Evolutionary conservation across 2,888 invertebrate genomes (phyloP), one percentile per base, ranked within the genome.

Genomic region (Lagria hirta): DNA sequence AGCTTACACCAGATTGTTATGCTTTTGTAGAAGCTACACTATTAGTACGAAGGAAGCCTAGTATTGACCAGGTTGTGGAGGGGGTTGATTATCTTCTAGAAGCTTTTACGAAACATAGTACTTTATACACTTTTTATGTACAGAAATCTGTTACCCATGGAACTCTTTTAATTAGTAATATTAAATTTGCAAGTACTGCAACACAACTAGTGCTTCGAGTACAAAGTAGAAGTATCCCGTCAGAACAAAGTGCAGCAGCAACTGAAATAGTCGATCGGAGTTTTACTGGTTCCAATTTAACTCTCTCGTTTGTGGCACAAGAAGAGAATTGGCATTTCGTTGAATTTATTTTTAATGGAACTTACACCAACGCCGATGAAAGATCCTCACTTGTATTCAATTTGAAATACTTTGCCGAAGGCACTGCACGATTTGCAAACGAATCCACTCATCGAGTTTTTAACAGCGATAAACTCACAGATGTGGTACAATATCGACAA

Each of bases 321-420:
- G 79, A 81, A 8, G 75, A 71, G 49, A 65, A 75, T 2, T 82
- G 80, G 80, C 82, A 83, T 65, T 83, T 80, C 57, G 70, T 82
- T 3, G 65, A 70, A 20, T 61, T 77, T 22, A 57, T 60, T 48
- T 74, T 60, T 17, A 41, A 37, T 13, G 43, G 49, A 13, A 17
- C 26, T 7, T 17, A 27, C 23, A 49, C 37, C n/a, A 36, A 42
- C 23, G 29, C 20, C 4, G 34, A 43, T 24, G 49, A 48, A 18
- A 53, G 52, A 36, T 49, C 51, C 3, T 23, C 16, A 18, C 33
- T 52, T 5, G 46, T 11, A 10, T 55, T 50, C 20, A 38, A 10
- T 8, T 27, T 54, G 32, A 48, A 41, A 20, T 55, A 41, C 20
- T 49, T 54, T 23, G 28, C 37, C 4, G 48, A 43, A 27, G 28